phyloP scores from a whole-genome alignment of 2,113 vertebrate species.

The Daphoenositta chrysoptera region DNA sequence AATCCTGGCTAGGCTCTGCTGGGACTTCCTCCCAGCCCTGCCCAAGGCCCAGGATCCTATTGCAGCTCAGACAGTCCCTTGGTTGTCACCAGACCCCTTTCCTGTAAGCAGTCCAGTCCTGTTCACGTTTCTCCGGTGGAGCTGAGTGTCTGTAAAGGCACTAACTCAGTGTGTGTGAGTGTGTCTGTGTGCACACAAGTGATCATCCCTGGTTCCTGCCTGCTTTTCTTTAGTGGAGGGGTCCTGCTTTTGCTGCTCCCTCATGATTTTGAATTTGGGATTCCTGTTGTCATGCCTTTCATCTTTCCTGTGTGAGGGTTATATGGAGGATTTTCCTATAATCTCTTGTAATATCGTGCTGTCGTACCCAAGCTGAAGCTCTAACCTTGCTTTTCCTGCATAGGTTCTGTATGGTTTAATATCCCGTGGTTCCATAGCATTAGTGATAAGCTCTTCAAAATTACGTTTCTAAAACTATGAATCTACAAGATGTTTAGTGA shows the following conservation, averaged over 20 bases:
- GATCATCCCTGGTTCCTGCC: background rate
- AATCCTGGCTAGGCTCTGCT: background rate
- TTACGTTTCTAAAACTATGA: background rate
- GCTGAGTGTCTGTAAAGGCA: background rate
- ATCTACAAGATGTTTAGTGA: background rate
- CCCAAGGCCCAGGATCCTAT: rapidly evolving
- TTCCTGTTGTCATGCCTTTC: background rate
- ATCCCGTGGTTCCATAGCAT: background rate
- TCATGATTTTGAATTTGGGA: background rate
- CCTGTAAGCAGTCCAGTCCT: background rate
- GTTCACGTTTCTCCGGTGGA: background rate
- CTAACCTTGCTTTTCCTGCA: background rate
- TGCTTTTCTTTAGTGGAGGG: background rate
- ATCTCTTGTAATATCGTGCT: background rate
- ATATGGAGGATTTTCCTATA: background rate
- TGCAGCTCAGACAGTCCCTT: background rate
- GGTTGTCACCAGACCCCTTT: background rate
- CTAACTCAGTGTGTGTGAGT: background rate
- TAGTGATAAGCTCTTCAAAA: background rate
- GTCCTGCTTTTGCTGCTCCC: background rate
- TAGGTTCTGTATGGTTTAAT: background rate
- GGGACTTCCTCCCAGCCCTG: background rate
- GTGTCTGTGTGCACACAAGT: background rate
- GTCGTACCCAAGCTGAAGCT: background rate
- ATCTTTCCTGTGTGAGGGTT: background rate